Conservation (phyloP, 2,888 invertebrate species). For the Biston stratarius region DNA sequence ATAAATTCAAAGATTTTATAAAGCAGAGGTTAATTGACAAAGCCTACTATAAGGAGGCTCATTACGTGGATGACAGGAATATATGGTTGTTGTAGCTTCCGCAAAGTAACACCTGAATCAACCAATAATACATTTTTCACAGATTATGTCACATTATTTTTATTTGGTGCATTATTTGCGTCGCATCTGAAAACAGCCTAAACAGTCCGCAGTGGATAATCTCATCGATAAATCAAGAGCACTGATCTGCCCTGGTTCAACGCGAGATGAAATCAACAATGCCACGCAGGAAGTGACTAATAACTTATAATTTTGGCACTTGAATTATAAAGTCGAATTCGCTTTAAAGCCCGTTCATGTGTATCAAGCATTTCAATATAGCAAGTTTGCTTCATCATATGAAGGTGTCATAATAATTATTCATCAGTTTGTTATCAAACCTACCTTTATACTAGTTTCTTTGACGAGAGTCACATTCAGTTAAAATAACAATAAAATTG, state of each 20-base stretch:
- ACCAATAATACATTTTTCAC: neutral
- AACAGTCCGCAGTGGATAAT: conserved; percentile 64
- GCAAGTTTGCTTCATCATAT: neutral
- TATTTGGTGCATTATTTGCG: neutral
- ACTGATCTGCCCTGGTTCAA: conserved; percentile 59
- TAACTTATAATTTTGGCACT: conserved; percentile 46
- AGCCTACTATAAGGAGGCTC: no score
- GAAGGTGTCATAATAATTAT: no score
- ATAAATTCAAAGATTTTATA: no score
- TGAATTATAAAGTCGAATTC: conserved; percentile 3
- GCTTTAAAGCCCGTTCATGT: neutral
- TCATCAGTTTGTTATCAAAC: neutral
- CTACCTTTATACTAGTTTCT: neutral
- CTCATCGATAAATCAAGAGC: conserved; percentile 77
- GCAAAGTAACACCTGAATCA: no score
- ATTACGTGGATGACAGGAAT: no score
- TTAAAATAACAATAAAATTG: conserved; percentile 13
- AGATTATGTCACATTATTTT: neutral
- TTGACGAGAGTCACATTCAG: neutral
- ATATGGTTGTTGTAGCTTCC: no score
- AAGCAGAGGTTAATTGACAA: no score
- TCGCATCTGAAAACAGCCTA: conserved; percentile 48
- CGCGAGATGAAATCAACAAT: conserved; percentile 62
- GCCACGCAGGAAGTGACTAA: conserved; percentile 64
- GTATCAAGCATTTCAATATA: no score